Conservation (phyloP, 2,797 vertebrate genomes). For the Chromobotia macracanthus region DNA sequence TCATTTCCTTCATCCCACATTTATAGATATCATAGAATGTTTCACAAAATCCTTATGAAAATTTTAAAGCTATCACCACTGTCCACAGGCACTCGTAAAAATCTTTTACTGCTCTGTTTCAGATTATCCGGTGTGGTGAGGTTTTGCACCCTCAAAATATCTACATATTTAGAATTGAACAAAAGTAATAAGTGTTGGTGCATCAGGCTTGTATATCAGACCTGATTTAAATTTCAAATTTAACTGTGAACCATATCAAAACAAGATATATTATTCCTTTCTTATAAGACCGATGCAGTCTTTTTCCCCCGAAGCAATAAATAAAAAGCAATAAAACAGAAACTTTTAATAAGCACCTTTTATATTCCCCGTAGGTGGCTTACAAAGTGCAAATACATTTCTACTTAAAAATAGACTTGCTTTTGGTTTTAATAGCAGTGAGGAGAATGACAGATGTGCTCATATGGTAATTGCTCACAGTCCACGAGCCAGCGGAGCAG, state of each 20-base stretch:
- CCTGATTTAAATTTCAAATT: constrained; percentile 65
- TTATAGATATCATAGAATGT: neutral
- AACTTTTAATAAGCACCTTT: constrained; percentile 79
- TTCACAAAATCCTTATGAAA: neutral
- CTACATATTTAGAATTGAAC: constrained; percentile 57
- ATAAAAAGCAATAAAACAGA: constrained; percentile 78
- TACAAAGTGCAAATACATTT: constrained; percentile 71
- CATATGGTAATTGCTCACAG: constrained; percentile 50
- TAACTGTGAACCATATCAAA: constrained; percentile 64
- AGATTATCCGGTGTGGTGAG: constrained; percentile 33
- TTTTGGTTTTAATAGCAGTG: constrained; percentile 63
- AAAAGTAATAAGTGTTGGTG: constrained; percentile 58
- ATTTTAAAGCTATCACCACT: neutral
- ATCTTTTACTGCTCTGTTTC: constrained; percentile 32
- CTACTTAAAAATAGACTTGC: constrained; percentile 64
- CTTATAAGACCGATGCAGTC: constrained; percentile 66
- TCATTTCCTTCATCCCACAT: neutral
- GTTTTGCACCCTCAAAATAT: constrained; percentile 42
- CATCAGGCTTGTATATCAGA: constrained; percentile 55
- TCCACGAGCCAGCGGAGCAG: constrained; percentile 41
- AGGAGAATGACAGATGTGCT: constrained; percentile 71
- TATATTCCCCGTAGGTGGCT: constrained; percentile 67
- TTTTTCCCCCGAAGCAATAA: constrained; percentile 71
- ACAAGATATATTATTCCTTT: constrained; percentile 68
- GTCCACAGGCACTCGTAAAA: constrained; percentile 27